Evolutionary conservation across 2,113 vertebrate genomes (phyloP), one percentile per base, ranked within the genome.

Genomic region (Cygnus atratus): DNA sequence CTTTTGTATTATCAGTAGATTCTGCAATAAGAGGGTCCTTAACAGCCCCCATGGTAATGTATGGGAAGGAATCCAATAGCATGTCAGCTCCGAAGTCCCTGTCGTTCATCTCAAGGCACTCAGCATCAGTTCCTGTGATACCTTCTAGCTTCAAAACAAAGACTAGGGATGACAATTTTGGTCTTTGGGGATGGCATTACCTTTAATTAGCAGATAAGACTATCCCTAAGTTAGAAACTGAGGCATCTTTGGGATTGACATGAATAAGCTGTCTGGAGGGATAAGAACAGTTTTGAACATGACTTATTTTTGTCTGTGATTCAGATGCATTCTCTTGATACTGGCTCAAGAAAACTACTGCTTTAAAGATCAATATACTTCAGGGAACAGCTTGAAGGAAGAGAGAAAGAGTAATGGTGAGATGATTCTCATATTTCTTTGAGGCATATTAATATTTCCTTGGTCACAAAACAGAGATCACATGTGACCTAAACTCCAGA

Each of bases 391-490:
- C 29, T 61, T 50, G 70, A 81, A 91, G 61, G 74, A 84, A 91
- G 62, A 72, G 76, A 87, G 35, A 61, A 93, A 61, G 57, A 93
- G 37, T 68, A 82, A 91, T 72, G 57, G 39, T 25, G 54, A 91
- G 52, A 72, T 28, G 52, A 94, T 72, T 71, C 84, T 52, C 33
- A 1, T 48, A 59, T 74, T 78, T 72, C 54, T 86, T 67, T 6
- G 35, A 65, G 33, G 54, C 11, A 11, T 73, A 65, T 87, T 92
- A 68, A 57, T 93, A 91, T 75, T 87, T 93, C 83, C 65, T 95
- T 91, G 67, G 86, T 85, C 93, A 92, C 83, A 93, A 82, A 97
- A 84, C 71, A 84, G 37, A 94, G 93, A 93, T 73, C 75, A 67
- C 70, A 24, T 39, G 79, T 78, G 44, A 71, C 54, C 44, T 96